Evolutionary conservation across 1,140 invertebrate genomes (phyloP).

Genomic region (Druon quercuslanigerum): DNA sequence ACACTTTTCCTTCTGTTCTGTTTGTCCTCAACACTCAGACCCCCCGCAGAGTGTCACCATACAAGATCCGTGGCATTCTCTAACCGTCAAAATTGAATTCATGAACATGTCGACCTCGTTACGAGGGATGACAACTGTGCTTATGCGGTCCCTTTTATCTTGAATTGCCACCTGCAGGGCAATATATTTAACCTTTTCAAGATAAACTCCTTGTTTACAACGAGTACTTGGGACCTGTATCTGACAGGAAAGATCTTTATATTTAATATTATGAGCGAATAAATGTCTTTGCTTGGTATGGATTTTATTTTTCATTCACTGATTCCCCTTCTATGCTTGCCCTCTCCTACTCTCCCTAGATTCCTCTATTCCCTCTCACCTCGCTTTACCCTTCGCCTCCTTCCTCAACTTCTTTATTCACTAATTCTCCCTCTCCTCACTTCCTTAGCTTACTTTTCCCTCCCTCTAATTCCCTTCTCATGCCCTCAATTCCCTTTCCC

Average conservation of each 20-base stretch:
- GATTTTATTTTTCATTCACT: no score
- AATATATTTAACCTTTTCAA: conserved; percentile 24
- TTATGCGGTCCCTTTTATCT: conserved; percentile 27
- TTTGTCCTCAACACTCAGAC: neutral
- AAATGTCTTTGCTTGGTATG: no score
- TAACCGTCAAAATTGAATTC: conserved; percentile 1
- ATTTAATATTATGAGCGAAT: neutral
- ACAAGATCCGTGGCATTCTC: neutral
- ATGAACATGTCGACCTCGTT: conserved; percentile 9
- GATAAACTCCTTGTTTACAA: conserved; percentile 27
- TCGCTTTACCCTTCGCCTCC: no score
- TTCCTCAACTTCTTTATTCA: no score
- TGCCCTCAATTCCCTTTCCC: no score
- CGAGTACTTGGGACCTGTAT: conserved; percentile 1
- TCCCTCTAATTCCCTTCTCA: no score
- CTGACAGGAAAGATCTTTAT: conserved; percentile 3
- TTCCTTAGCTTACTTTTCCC: no score
- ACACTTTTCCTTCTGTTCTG: neutral
- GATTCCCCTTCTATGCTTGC: no score
- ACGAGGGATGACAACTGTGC: conserved; percentile 16
- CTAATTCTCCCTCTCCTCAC: no score
- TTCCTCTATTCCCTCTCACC: no score
- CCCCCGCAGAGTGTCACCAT: neutral
- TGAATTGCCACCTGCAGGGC: conserved; percentile 8
- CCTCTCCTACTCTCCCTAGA: no score